Percentiles rank a stretch among this genome's conserved stretches.
Evolutionary conservation across 2,113 vertebrate genomes (phyloP).

Genomic region (Mobula hypostoma): DNA sequence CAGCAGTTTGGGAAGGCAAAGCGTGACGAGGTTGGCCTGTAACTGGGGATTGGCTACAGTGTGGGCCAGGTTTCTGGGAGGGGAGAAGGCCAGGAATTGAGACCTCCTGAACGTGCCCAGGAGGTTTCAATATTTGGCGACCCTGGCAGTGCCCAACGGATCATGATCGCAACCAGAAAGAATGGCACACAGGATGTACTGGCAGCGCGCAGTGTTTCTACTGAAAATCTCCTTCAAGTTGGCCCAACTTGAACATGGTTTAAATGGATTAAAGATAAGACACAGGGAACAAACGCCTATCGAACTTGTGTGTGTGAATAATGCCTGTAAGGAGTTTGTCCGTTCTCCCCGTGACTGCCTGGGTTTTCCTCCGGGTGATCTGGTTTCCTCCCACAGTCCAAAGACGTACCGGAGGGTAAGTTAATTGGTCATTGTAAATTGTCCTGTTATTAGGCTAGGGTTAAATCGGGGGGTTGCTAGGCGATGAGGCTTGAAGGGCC

Average conservation of each 20-base stretch:
- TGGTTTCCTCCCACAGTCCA: no score
- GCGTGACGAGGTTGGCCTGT: neutral
- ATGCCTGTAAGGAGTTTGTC: neutral
- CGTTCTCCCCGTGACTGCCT: no score
- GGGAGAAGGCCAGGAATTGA: neutral
- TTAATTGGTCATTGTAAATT: no score
- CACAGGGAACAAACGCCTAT: neutral
- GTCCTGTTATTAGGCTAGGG: no score
- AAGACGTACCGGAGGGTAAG: no score
- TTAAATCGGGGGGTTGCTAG: no score
- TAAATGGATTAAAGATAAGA: neutral
- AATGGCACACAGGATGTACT: neutral
- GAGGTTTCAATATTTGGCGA: neutral
- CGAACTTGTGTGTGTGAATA: neutral
- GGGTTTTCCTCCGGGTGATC: no score
- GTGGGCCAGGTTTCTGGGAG: neutral
- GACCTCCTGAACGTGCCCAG: neutral
- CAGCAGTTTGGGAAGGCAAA: neutral
- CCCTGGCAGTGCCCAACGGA: neutral
- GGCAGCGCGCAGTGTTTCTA: neutral
- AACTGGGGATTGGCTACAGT: neutral
- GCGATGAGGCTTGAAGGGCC: no score
- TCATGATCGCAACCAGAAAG: neutral
- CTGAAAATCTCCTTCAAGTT: neutral
- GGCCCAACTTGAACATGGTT: no score